Evolutionary conservation across 1,140 invertebrate genomes (phyloP), one percentile per base, ranked within the genome.

Genomic region (Aporrectodea caliginosa): DNA sequence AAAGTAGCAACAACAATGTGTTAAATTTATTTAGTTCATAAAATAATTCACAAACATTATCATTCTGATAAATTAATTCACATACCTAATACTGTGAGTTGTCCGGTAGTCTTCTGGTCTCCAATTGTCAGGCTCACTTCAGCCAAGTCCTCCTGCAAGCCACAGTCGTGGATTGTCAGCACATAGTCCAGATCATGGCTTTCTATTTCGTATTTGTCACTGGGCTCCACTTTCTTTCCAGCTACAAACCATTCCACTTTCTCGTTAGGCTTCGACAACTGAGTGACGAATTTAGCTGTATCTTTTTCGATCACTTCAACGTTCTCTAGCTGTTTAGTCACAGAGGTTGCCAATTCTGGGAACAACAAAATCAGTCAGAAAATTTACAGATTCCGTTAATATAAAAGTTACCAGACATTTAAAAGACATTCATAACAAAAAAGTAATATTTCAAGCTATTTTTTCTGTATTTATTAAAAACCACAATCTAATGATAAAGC

Each of bases 231-330:
- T 58, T 58, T 58, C 43, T 58, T 58, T 58, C 43, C 43, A 12
- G 6, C 43, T 6, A 58, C 22, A 58, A 58, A 73, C 82, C 83
- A 32, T 30, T 71, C 82, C 6, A 82, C 85, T 77, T 80, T 80
- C 14, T 82, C 69, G 79, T 85, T 83, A 75, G 85, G 83, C 70
- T 84, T 83, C 78, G 84, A 84, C 31, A 86, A 80, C 78, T 84
- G 84, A 80, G 80, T 82, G 16, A 78, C 74, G 73, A 83, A 81
- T 73, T 35, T 79, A 30, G 80, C 81, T 27, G 82, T 81, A 34
- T 81, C 69, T 35, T 79, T 75, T 78, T 82, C 81, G 30, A 79
- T 73, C 1, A 82, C 77, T n/a, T 72, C 72, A 75, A 82, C 71
- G 78, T 82, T 79, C n/a, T 73, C 68, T 69, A 83, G 79, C 43